Conservation (phyloP, 1,140 invertebrate genomes). For the Maconellicoccus hirsutus region DNA sequence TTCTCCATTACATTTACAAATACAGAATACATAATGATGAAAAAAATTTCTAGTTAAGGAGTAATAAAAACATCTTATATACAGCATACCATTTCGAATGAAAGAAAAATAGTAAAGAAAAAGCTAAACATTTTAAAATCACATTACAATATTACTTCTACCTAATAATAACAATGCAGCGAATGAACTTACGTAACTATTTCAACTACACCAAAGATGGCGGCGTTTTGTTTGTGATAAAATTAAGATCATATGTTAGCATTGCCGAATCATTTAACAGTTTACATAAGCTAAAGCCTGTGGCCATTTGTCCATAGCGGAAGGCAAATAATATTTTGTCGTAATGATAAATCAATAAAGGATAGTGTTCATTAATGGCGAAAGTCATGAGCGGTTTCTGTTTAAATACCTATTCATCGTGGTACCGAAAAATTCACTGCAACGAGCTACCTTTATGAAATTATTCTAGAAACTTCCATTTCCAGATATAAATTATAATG, state of each 20-base stretch:
- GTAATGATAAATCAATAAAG: constrained; percentile 16
- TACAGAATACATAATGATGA: too few relatives aligned
- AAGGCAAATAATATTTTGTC: constrained; percentile 18
- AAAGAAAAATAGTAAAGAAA: background rate
- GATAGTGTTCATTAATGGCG: constrained; percentile 13
- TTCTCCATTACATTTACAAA: too few relatives aligned
- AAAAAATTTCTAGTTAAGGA: too few relatives aligned
- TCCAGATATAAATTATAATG: too few relatives aligned
- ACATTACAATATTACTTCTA: background rate
- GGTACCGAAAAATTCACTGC: too few relatives aligned
- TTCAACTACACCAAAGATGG: background rate
- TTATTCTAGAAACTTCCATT: too few relatives aligned
- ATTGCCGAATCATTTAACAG: constrained; percentile 10
- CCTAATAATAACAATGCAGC: background rate
- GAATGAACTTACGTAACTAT: constrained; percentile 6
- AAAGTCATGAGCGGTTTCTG: background rate
- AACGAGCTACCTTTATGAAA: too few relatives aligned
- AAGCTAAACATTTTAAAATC: background rate
- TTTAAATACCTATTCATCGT: too few relatives aligned
- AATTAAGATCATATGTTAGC: constrained; percentile 15
- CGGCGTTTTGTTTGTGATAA: constrained; percentile 14
- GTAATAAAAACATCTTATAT: too few relatives aligned
- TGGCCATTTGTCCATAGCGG: constrained; percentile 7
- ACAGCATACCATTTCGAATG: too few relatives aligned
- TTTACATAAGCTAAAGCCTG: background rate